These are phyloP conservation scores for Cassiopea andromeda DNA, from an alignment of 30 jellyfish, hydroid and myxozoan species.

Conservation along the genomic window DNA sequence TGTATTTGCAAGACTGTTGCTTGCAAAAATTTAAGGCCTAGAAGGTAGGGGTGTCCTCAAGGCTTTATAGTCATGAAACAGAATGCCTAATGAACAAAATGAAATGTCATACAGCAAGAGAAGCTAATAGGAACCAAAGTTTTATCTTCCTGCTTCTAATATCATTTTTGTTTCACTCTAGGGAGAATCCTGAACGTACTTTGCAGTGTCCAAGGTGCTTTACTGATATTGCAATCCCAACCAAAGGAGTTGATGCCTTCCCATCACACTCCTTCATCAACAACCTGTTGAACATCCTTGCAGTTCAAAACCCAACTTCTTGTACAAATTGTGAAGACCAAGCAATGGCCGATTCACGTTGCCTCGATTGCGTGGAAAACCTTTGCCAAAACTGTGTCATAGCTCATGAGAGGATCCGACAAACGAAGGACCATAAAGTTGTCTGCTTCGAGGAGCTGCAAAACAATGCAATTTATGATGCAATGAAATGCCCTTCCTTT, in stretches of 20 bases:
- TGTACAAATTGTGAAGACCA: conserved; percentile 97
- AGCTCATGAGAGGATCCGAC: conserved; percentile 97
- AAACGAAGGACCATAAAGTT: conserved; percentile 90
- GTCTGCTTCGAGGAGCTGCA: conserved; percentile 97
- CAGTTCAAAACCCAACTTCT: conserved; percentile 88
- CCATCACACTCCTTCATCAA: conserved; percentile 86
- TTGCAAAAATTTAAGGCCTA: no score
- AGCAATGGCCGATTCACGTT: conserved; percentile 94
- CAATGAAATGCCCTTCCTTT: conserved; percentile 95
- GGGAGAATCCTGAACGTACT: conserved; percentile 79
- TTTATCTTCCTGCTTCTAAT: background rate
- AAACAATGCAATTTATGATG: conserved; percentile 94
- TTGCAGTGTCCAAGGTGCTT: conserved; percentile 91
- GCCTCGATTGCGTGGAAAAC: conserved; percentile 96
- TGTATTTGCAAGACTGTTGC: no score
- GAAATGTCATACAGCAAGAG: no score
- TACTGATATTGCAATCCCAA: conserved; percentile 80
- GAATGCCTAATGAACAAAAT: no score
- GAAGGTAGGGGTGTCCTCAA: no score
- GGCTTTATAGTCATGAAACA: no score
- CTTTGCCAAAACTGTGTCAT: conserved; percentile 92
- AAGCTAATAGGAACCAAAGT: no score
- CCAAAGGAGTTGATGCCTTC: conserved; percentile 96
- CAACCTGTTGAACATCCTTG: conserved; percentile 90
- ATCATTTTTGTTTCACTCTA: background rate